Evolutionary conservation across 1,140 invertebrate genomes (phyloP), one percentile per base, ranked within the genome.

Genomic region (Neodiprion pinetum): DNA sequence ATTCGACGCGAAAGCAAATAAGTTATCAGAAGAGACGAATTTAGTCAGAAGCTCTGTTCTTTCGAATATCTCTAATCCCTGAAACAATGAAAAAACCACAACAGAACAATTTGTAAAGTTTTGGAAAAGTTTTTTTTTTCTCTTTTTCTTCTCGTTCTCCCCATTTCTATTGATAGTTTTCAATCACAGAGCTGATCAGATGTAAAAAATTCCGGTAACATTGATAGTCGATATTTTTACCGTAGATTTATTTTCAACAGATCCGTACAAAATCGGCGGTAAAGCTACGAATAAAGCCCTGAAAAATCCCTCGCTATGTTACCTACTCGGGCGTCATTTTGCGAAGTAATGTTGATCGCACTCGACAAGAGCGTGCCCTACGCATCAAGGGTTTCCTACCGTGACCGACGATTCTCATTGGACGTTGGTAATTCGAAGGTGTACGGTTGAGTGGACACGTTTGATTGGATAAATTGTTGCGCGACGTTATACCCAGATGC

Each of bases 361-460:
- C 53, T 4, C 53, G 53, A 61, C 53, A 61, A 61, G 53, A 61
- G 53, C 53, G 4, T 61, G 53, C 5, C 53, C 53, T 61, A 61
- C 53, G 8, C 53, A 61, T 17, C 53, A 17, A 61, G n/a, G 53
- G 0, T 61, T 17, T 12, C 9, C 53, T 61, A 61, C 53, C 53
- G n/a, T 61, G 53, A 61, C 53, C 53, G 53, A 2, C 28, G 53
- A 61, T 61, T 61, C 53, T 9, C 53, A 61, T 61, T 61, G 53
- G 53, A 61, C 53, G 53, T 9, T 12, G 53, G 8, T 61, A 61
- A 61, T 61, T 61, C 53, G 53, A 61, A 61, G 11, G 53, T 61
- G 53, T 61, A 61, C 53, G 53, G 53, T 61, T 61, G 53, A 61
- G 53, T 61, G 53, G 53, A 61, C 53, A 61, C 53, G 53, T 61